These are phyloP conservation scores for Tetropium fuscum DNA, from an alignment of 2,888 invertebrate species.

Conservation along the genomic window DNA sequence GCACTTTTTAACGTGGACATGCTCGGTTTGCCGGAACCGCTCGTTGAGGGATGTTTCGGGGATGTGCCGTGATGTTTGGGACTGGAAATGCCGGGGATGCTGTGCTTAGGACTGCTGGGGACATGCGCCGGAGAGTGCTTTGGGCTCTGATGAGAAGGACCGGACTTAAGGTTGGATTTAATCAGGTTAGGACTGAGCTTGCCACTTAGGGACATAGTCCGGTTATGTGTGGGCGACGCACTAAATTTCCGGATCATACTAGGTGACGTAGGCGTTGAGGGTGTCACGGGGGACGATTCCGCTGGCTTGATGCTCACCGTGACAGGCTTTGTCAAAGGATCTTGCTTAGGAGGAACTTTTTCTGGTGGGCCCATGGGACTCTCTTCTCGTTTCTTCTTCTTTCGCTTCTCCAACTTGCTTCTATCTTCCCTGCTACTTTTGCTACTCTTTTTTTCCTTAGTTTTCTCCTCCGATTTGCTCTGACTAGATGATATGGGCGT, in stretches of 20 bases:
- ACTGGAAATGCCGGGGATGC: constrained; percentile 75
- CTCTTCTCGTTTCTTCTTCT: constrained; percentile 82
- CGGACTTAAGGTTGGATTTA: constrained; percentile 68
- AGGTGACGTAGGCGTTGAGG: constrained; percentile 72
- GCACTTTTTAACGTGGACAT: constrained; percentile 90
- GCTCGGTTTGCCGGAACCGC: constrained; percentile 86
- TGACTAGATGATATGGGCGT: constrained; percentile 76
- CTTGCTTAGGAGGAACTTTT: constrained; percentile 76
- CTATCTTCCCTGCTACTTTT: constrained; percentile 54
- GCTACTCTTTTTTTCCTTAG: constrained; percentile 48
- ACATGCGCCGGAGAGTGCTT: constrained; percentile 80
- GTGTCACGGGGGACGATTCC: constrained; percentile 69
- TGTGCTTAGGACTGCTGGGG: constrained; percentile 79
- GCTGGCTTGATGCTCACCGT: constrained; percentile 80
- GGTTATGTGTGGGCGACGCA: constrained; percentile 77
- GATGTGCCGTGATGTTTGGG: constrained; percentile 83
- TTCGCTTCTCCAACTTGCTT: constrained; percentile 73
- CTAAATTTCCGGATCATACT: constrained; percentile 77
- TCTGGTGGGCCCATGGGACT: constrained; percentile 87
- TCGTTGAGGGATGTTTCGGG: constrained; percentile 80
- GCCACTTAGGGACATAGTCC: constrained; percentile 74
- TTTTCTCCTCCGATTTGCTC: constrained; percentile 66
- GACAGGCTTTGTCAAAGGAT: constrained; percentile 78
- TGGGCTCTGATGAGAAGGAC: constrained; percentile 74
- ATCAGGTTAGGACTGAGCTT: constrained; percentile 70